Percentiles rank a stretch among this genome's conserved stretches.
phyloP scores from a whole-genome alignment of 2,113 vertebrate species.

The Brachyhypopomus gauderio region DNA sequence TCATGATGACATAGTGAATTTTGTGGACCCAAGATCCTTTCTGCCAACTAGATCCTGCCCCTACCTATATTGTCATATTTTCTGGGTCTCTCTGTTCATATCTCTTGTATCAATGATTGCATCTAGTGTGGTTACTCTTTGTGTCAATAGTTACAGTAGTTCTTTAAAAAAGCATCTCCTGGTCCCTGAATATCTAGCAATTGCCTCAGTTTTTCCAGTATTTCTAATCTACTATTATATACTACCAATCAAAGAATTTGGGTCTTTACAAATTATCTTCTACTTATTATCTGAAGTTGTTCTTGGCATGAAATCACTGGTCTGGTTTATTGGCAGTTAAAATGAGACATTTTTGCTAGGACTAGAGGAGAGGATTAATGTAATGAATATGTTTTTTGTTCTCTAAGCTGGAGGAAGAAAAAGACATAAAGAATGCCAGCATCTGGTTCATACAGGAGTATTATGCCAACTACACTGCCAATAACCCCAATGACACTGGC shows the following conservation, averaged over 20 bases:
- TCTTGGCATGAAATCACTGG: not conserved
- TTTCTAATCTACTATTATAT: too few relatives aligned
- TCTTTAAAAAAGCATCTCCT: too few relatives aligned
- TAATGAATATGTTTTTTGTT: slow-evolving; percentile 36
- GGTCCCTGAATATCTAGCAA: too few relatives aligned
- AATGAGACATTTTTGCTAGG: not conserved
- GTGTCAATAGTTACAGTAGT: too few relatives aligned
- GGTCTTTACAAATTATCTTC: too few relatives aligned
- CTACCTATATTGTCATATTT: too few relatives aligned
- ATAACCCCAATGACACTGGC: slow-evolving; percentile 68
- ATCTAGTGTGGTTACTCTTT: too few relatives aligned
- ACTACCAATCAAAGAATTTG: too few relatives aligned
- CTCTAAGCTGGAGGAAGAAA: slow-evolving; percentile 83
- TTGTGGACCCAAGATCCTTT: not conserved
- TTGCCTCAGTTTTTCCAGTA: too few relatives aligned
- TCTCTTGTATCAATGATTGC: too few relatives aligned
- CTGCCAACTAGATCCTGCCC: too few relatives aligned
- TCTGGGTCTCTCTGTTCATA: too few relatives aligned
- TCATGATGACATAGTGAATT: not conserved
- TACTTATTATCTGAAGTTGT: not conserved
- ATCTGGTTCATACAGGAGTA: slow-evolving; percentile 83
- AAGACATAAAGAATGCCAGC: slow-evolving; percentile 83
- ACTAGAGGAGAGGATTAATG: not conserved
- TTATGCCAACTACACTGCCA: slow-evolving; percentile 76
- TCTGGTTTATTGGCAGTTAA: not conserved